A percentile compares a stretch with the other conserved stretches of the same genome.
Evolutionary conservation across 1,140 invertebrate genomes (phyloP).

Genomic region (Homalodisca vitripennis): DNA sequence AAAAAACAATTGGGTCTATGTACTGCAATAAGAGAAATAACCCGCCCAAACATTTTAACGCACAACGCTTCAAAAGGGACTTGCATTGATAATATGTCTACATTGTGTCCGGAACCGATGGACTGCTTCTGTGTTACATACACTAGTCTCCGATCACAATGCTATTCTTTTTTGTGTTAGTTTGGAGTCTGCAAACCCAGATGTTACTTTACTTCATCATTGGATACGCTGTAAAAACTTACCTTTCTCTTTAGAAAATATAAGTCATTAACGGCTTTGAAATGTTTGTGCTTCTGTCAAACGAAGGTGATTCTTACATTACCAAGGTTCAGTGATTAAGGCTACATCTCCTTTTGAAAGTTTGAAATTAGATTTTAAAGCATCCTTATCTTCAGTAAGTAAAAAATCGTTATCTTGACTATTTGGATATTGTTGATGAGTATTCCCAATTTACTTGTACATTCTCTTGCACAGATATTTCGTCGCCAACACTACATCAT

Average conservation of each 20-base stretch:
- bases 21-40: too few relatives aligned
- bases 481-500: slow-evolving; percentile 34
- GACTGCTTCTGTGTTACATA: too few relatives aligned
- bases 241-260: not conserved
- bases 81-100: too few relatives aligned
- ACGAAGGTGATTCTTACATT: slow-evolving; percentile 33
- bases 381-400: slow-evolving; percentile 41
- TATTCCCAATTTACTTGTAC: slow-evolving; percentile 45
- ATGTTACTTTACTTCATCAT: too few relatives aligned
- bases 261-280: not conserved
- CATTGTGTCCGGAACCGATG: too few relatives aligned
- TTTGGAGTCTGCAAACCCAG: too few relatives aligned
- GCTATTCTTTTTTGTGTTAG: too few relatives aligned
- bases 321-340: slow-evolving; percentile 38
- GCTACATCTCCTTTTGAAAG: slow-evolving; percentile 41
- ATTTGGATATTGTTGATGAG: slow-evolving; percentile 43
- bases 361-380: slow-evolving; percentile 44
- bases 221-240: too few relatives aligned
- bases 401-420: slow-evolving; percentile 41
- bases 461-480: slow-evolving; percentile 37
- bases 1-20: too few relatives aligned
- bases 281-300: slow-evolving; percentile 31
- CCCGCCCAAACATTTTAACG: too few relatives aligned
- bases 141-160: too few relatives aligned
- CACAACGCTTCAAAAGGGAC: too few relatives aligned